A percentile compares a stretch with the other conserved stretches of the same genome.
phyloP scores from a whole-genome alignment of 2,888 invertebrate species.

The Ophion obscuratus region DNA sequence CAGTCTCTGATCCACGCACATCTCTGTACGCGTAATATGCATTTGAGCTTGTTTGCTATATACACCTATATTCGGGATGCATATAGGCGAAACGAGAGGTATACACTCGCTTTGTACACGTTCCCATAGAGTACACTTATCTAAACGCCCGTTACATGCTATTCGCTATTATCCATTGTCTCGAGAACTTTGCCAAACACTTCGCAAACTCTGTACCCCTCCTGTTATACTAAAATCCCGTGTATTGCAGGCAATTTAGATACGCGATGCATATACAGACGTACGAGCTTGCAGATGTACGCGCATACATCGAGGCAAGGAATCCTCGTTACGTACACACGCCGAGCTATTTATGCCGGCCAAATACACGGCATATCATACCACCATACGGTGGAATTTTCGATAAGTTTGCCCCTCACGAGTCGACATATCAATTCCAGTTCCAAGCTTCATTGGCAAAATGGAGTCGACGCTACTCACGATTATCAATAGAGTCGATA shows the following conservation, averaged over 20 bases:
- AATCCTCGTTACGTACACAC: slow-evolving; percentile 37
- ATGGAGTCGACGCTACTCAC: too few relatives aligned
- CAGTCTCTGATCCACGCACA: not conserved
- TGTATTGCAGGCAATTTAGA: slow-evolving; percentile 35
- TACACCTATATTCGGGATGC: not conserved
- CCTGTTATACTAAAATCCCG: slow-evolving; percentile 51
- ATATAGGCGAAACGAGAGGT: slow-evolving; percentile 30
- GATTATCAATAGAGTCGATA: too few relatives aligned
- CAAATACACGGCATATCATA: not conserved
- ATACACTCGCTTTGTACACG: slow-evolving; percentile 16
- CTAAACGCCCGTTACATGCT: slow-evolving; percentile 62
- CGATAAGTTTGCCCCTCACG: not conserved
- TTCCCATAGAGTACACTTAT: slow-evolving; percentile 55
- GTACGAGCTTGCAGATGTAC: slow-evolving; percentile 10
- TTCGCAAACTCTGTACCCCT: slow-evolving; percentile 45
- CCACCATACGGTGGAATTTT: not conserved
- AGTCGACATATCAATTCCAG: not conserved
- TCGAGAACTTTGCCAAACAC: slow-evolving; percentile 60
- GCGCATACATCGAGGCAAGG: slow-evolving; percentile 10
- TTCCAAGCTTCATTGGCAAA: not conserved
- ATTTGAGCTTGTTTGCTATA: slow-evolving; percentile 27
- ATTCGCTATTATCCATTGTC: slow-evolving; percentile 67
- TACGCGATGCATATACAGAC: slow-evolving; percentile 11
- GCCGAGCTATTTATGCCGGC: not conserved
- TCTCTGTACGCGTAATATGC: slow-evolving; percentile 3